Evolutionary conservation across 1,140 invertebrate genomes (phyloP), one percentile per base, ranked within the genome.

Genomic region (Camponotus vicinus): DNA sequence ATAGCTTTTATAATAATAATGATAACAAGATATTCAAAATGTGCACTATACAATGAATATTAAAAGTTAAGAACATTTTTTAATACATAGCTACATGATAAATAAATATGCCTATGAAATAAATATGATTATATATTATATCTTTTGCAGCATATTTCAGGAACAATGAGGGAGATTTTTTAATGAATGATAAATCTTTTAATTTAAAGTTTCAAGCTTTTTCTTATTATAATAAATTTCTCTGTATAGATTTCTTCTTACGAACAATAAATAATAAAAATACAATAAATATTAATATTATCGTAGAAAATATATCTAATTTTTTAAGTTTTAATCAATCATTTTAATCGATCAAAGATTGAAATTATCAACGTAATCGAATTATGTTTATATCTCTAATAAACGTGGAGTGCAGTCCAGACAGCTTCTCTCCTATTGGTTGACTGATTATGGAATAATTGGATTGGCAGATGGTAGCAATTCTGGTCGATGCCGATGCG

Each of bases 361-460:
- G 37, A 67, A 49, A 63, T 86, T 52, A 86, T 18, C n/a, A 15
- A 70, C 13, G n/a, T 63, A 71, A 86, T 83, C 55, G 45, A 80
- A 86, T 86, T 84, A 63, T 66, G 49, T 86, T 86, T 84, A 85
- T 86, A 84, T 86, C 57, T 75, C 59, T 61, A 86, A 79, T 78
- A 13, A 80, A 69, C 52, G 45, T 34, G 27, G 18, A 57, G 40
- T 27, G 37, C 42, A 32, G 21, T 5, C 0, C 34, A 34, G 45
- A 66, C 67, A 70, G 32, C 11, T 18, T 40, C 15, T 21, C 13
- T 18, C 42, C 21, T 18, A 71, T 75, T 71, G 63, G 64, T 57
- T 87, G 86, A 87, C 69, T 85, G 86, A 87, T 87, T 55, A 87
- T 69, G 11, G 55, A 67, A 85, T 87, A 87, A 87, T 87, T 87